phyloP scores from a whole-genome alignment of 2,888 invertebrate genomes.

The Polydrusus cervinus region DNA sequence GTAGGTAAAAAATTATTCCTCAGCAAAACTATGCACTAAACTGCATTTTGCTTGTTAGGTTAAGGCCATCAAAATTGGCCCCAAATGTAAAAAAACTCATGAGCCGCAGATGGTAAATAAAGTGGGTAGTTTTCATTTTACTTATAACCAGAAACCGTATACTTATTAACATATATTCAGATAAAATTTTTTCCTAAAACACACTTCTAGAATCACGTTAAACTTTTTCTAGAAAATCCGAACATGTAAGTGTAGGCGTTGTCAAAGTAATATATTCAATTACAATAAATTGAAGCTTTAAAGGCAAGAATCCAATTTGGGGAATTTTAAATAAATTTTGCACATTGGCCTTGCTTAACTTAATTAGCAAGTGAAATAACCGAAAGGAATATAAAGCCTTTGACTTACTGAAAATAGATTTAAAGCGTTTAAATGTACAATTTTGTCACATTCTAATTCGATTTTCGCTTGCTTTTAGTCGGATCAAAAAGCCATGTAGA shows the following conservation, averaged over 20 bases:
- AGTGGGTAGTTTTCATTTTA: too few relatives aligned
- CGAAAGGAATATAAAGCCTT: conserved; percentile 10
- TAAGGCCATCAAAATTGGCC: too few relatives aligned
- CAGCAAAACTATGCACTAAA: too few relatives aligned
- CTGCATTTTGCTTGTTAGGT: too few relatives aligned
- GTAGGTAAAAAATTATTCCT: too few relatives aligned
- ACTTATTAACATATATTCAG: too few relatives aligned
- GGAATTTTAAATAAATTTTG: conserved; percentile 8
- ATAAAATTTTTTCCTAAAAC: too few relatives aligned
- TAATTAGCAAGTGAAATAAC: background rate
- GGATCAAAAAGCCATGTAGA: background rate
- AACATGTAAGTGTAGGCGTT: background rate
- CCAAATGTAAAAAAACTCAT: too few relatives aligned
- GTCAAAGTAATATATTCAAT: background rate
- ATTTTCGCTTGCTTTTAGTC: background rate
- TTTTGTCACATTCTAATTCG: background rate
- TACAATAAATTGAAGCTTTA: conserved; percentile 1
- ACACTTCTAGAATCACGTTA: too few relatives aligned
- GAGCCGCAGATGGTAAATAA: too few relatives aligned
- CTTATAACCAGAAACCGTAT: too few relatives aligned
- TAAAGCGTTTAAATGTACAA: background rate
- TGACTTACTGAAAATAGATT: conserved; percentile 7
- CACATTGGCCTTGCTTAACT: conserved; percentile 8
- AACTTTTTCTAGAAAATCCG: background rate
- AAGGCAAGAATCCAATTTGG: background rate